Evolutionary conservation across 2,888 invertebrate species (phyloP).

Genomic region (Cataglyphis altisquamis): DNA sequence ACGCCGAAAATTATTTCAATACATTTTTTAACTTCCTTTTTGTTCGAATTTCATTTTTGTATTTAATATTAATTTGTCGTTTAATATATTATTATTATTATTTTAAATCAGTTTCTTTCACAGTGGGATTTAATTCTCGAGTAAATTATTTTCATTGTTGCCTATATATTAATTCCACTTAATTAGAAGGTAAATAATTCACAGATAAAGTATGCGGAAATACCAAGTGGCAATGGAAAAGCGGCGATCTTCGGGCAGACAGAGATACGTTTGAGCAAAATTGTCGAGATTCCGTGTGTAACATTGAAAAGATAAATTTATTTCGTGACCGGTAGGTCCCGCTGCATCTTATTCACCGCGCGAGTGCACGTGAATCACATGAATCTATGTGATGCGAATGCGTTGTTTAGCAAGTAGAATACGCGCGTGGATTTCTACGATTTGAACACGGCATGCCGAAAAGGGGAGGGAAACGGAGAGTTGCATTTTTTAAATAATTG

Average conservation of each 20-base stretch:
- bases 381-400: constrained; percentile 48
- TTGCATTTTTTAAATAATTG: neutral
- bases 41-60: neutral
- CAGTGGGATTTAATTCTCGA: neutral
- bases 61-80: neutral
- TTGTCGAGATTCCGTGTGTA: constrained; percentile 49
- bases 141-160: constrained; percentile 23
- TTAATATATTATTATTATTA: neutral
- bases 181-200: constrained; percentile 42
- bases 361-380: constrained; percentile 48
- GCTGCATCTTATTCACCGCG: constrained; percentile 51
- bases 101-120: neutral
- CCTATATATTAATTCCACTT: constrained; percentile 33
- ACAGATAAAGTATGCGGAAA: constrained; percentile 43
- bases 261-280: constrained; percentile 40
- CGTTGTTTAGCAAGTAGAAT: constrained; percentile 35
- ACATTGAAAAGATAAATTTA: constrained; percentile 54
- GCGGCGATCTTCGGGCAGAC: constrained; percentile 16
- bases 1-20: neutral
- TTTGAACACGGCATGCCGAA: neutral
- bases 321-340: constrained; percentile 52
- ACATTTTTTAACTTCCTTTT: neutral
- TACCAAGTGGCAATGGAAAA: constrained; percentile 37
- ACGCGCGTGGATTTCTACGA: neutral
- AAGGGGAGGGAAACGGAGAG: neutral